Conservation (phyloP, 1,140 invertebrate species). For the Uloborus diversus region DNA sequence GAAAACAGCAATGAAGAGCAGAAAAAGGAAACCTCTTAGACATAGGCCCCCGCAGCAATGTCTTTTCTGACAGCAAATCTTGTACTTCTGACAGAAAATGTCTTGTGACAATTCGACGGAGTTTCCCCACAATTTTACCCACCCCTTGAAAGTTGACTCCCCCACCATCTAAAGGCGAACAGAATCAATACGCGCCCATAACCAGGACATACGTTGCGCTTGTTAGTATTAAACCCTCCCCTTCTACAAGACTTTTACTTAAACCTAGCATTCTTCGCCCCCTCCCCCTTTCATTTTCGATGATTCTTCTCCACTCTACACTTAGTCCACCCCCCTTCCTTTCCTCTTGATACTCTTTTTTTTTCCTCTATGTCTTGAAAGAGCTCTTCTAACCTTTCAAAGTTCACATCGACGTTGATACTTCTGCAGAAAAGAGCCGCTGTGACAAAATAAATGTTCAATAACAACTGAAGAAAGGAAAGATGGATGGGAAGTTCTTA, state of each 20-base stretch:
- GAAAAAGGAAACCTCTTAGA: neutral
- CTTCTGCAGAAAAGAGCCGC: conserved; percentile 2
- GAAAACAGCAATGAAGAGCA: neutral
- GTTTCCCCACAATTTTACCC: neutral
- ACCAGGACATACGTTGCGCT: conserved; percentile 33
- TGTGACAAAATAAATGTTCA: conserved; percentile 17
- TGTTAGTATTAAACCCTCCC: conserved; percentile 36
- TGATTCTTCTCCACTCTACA: conserved; percentile 37
- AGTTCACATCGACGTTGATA: conserved; percentile 51
- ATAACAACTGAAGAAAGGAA: conserved; percentile 20
- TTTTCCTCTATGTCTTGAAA: conserved; percentile 10
- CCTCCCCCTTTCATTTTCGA: conserved; percentile 8
- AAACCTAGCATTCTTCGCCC: conserved; percentile 1
- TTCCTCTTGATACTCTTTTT: neutral
- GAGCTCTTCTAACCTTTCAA: conserved; percentile 53
- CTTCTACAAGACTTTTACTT: conserved; percentile 17
- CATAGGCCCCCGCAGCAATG: neutral
- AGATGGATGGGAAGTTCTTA: too few species aligned
- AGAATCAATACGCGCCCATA: conserved; percentile 48
- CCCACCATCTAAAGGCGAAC: conserved; percentile 41
- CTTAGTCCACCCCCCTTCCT: conserved; percentile 5
- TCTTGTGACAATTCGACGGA: conserved; percentile 46
- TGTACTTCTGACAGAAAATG: conserved; percentile 36
- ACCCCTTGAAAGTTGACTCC: neutral
- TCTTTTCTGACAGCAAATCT: conserved; percentile 25